Percentiles rank a stretch among this genome's conserved stretches.
Evolutionary conservation across 2,888 invertebrate species (phyloP).

Genomic region (Ganaspis brasiliensis): DNA sequence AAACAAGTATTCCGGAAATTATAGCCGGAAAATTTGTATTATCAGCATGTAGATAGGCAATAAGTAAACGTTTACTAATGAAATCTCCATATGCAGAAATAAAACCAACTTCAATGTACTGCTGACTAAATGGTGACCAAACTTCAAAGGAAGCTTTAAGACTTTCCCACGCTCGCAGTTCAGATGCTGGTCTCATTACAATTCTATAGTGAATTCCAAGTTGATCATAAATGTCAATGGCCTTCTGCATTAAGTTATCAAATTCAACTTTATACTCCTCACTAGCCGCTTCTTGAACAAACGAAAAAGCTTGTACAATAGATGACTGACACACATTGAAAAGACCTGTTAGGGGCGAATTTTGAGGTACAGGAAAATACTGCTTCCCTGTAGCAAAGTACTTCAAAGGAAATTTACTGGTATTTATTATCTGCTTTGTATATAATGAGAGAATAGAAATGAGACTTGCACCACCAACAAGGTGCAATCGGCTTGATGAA

Average conservation of each 20-base stretch:
- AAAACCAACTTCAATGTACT: conserved; percentile 88
- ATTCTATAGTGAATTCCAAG: conserved; percentile 87
- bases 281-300: conserved; percentile 80
- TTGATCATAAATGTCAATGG: conserved; percentile 84
- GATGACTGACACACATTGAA: conserved; percentile 88
- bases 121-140: conserved; percentile 85
- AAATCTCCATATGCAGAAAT: conserved; percentile 88
- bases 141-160: conserved; percentile 87
- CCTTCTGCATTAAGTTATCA: conserved; percentile 82
- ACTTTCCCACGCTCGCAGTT: conserved; percentile 85
- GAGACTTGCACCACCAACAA: conserved; percentile 89
- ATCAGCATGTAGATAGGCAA: conserved; percentile 84
- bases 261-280: conserved; percentile 82
- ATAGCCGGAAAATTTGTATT: conserved; percentile 85
- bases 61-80: conserved; percentile 89
- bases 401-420: conserved; percentile 85
- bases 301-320: conserved; percentile 85
- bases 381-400: conserved; percentile 87
- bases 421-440: conserved; percentile 85
- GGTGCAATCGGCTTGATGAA: conserved; percentile 85
- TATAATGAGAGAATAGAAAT: conserved; percentile 88
- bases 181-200: conserved; percentile 84
- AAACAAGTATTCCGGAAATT: conserved; percentile 87
- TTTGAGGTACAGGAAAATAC: conserved; percentile 82
- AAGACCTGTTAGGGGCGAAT: conserved; percentile 81